Conservation (phyloP, 2,113 vertebrate species). For the Procavia capensis region DNA sequence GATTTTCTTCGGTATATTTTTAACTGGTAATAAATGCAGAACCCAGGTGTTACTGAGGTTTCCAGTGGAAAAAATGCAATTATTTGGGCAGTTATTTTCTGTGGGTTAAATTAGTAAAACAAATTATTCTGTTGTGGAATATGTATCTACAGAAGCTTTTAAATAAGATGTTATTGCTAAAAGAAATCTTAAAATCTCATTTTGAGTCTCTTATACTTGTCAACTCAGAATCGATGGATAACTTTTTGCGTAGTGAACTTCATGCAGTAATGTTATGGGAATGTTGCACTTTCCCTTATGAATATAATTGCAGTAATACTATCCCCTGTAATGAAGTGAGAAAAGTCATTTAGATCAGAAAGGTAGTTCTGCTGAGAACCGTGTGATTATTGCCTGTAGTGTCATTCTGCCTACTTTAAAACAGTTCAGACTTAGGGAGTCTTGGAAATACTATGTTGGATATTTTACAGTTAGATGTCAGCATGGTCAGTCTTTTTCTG, state of each 20-base stretch:
- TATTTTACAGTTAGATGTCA: slow-evolving; percentile 67
- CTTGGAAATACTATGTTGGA: slow-evolving; percentile 11
- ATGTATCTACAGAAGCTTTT: neutral
- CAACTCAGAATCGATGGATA: neutral
- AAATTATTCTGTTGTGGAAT: neutral
- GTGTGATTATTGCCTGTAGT: neutral
- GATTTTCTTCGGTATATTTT: neutral
- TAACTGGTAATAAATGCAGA: neutral
- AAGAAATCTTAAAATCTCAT: slow-evolving; percentile 27
- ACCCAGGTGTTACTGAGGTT: neutral
- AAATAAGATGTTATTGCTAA: neutral
- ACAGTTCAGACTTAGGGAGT: slow-evolving; percentile 54
- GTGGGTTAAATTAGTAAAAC: slow-evolving; percentile 29
- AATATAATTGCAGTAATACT: neutral
- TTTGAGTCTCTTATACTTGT: slow-evolving; percentile 19
- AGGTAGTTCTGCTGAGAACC: neutral
- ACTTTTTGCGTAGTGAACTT: neutral
- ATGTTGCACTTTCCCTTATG: neutral
- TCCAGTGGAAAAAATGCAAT: slow-evolving; percentile 18
- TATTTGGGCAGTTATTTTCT: neutral
- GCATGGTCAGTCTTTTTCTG: slow-evolving; percentile 67
- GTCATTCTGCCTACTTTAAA: slow-evolving; percentile 5
- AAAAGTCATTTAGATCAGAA: slow-evolving; percentile 32
- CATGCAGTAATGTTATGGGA: neutral
- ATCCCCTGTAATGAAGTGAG: neutral